A percentile compares a stretch with the other conserved stretches of the same genome.
Conservation (phyloP, 1,140 invertebrate genomes). For the Theocolax elegans region DNA sequence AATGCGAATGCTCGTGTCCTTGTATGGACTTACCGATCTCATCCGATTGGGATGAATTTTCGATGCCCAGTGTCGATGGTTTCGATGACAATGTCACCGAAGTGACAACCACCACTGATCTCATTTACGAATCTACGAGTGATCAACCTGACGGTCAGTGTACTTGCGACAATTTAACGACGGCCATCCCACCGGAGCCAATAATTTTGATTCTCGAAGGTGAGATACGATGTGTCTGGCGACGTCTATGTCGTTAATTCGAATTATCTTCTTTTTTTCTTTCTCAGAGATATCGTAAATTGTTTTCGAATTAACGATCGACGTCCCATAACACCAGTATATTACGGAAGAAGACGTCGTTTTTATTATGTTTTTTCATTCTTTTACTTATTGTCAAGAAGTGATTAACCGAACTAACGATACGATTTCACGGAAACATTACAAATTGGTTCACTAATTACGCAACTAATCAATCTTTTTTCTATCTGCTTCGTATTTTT, state of each 20-base stretch:
- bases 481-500: not conserved
- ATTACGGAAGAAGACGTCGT: constrained; percentile 6
- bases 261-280: no score
- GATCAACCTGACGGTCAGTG: no score
- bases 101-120: constrained; percentile 29
- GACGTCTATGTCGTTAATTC: no score
- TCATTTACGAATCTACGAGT: constrained; percentile 38
- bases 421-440: constrained; percentile 18
- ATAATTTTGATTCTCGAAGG: constrained; percentile 81
- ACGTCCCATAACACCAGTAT: not conserved
- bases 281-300: no score
- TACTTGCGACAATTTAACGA: constrained; percentile 44
- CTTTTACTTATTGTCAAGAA: constrained; percentile 11
- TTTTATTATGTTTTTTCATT: constrained; percentile 23
- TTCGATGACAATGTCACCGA: constrained; percentile 11
- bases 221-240: constrained; percentile 62
- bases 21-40: constrained; percentile 63
- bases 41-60: constrained; percentile 4
- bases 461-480: constrained; percentile 4
- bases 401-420: constrained; percentile 25
- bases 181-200: constrained; percentile 74
- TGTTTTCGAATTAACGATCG: not conserved
- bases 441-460: not conserved
- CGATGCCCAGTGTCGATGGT: not conserved
- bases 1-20: constrained; percentile 81